phyloP scores from a whole-genome alignment of 2,888 invertebrate genomes.

The Strigamia transsilvanica region DNA sequence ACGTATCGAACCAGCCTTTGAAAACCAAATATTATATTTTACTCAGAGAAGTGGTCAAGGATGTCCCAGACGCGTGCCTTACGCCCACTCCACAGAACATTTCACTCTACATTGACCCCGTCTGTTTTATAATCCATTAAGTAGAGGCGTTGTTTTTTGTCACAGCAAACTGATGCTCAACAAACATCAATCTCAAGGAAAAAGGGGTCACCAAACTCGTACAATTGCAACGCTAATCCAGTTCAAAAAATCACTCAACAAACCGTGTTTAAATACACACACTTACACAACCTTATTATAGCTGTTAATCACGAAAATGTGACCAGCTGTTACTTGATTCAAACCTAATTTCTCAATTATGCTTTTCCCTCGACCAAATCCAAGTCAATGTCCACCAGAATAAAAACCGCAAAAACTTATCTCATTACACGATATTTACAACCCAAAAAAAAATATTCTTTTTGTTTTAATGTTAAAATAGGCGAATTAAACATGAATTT shows the following conservation, averaged over 20 bases:
- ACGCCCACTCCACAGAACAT: neutral
- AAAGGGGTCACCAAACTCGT: neutral
- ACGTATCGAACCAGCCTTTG: neutral
- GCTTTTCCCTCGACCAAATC: constrained; percentile 2
- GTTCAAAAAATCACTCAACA: neutral
- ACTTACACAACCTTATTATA: neutral
- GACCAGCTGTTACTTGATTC: constrained; percentile 5
- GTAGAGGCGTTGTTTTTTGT: neutral
- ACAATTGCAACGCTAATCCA: neutral
- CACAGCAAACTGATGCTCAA: neutral
- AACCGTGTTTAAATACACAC: neutral
- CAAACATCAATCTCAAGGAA: constrained; percentile 18
- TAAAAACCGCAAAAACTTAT: too few relatives aligned
- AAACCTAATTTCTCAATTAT: neutral
- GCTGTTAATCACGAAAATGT: neutral
- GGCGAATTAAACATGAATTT: neutral
- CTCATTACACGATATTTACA: too few relatives aligned
- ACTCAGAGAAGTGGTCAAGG: neutral
- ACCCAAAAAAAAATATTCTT: neutral
- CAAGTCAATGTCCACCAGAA: constrained; percentile 5
- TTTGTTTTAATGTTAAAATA: neutral
- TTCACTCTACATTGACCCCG: neutral
- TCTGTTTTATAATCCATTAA: neutral
- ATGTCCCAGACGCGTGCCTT: constrained; percentile 37
- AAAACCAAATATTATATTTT: neutral